Base-by-base conservation (phyloP, 2,888 invertebrate species). In the Minunthozetes semirufus region DNA sequence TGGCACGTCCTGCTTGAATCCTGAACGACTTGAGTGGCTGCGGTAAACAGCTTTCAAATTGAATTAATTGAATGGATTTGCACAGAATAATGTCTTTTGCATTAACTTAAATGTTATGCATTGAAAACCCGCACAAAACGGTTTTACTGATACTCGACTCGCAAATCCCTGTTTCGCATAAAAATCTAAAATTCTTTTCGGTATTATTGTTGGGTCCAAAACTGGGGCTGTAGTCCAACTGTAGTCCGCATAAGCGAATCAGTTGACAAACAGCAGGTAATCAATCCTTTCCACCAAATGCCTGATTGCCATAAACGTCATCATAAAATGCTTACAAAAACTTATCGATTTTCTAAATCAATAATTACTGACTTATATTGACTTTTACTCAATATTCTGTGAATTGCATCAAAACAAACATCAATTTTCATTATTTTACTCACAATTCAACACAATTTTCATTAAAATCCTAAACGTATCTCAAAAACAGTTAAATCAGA, bases 1-100 rank as follows among this genome's bases (percentile, higher is more conserved):
- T 96, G 95, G 96, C 95, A 96, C 83, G 89, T 94, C 48, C 84
- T 96, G 77, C 87, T 94, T 80, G 84, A 86, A 79, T 85, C 86
- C 77, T 86, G 84, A 79, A 22, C 17, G 17, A 13, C 0, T 42
- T 17, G 63, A 17, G 33, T 17, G 42, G 42, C 29, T 59, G 27
- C 33, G 8, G 15, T 59, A 19, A 33, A 68, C n/a, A 17, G 27
- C 19, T 48, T 22, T 33, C 29, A 50, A 19, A 53, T 29, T 38
- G 70, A 48, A 46, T 70, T 70, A 48, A 63, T 19, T 48, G 70
- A 48, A 11, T 48, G 70, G 70, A 48, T 70, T 70, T 70, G 70
- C 70, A 70, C 70, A 15, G 38, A 33, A 38, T 27, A 29, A 19
- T 66, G 17, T 66, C 27, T 38, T 59, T 56, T 22, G 68, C 68